A percentile compares a stretch with the other conserved stretches of the same genome.
These are phyloP conservation scores for Tetrax tetrax DNA, from an alignment of 2,113 vertebrate genomes.

Conservation along the genomic window DNA sequence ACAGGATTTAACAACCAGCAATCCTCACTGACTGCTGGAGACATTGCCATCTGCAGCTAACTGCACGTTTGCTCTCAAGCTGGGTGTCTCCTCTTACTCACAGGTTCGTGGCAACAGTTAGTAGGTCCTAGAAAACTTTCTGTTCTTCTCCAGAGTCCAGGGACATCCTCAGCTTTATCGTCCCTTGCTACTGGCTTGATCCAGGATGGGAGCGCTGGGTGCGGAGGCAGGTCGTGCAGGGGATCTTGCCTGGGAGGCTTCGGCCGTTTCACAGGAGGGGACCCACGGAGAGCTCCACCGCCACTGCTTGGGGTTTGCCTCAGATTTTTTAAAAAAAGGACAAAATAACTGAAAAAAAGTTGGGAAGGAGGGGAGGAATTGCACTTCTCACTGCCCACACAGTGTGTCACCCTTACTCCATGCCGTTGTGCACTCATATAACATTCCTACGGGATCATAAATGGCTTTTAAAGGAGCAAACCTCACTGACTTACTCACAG, in stretches of 20 bases:
- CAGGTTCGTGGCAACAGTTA: neutral
- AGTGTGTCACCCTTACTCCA: conserved; percentile 69
- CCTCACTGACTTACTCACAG: neutral
- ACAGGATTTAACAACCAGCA: neutral
- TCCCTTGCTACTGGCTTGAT: neutral
- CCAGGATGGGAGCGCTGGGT: neutral
- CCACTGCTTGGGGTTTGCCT: neutral
- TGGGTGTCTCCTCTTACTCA: neutral
- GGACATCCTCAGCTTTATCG: neutral
- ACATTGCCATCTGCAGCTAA: neutral
- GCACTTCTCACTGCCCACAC: conserved; percentile 66
- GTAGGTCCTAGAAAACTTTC: neutral
- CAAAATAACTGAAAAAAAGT: neutral
- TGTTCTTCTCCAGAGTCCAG: neutral
- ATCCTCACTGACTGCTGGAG: neutral
- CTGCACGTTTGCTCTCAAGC: neutral
- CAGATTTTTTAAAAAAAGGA: neutral
- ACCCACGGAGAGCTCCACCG: neutral
- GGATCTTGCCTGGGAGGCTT: neutral
- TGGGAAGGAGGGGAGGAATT: neutral
- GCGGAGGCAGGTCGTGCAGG: neutral
- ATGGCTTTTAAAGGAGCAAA: neutral
- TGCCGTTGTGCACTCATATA: neutral
- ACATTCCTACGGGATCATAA: neutral
- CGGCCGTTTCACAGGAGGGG: neutral